A percentile compares a stretch with the other conserved stretches of the same genome.
Evolutionary conservation across 2,888 invertebrate genomes (phyloP).

Genomic region (Hecatera dysodea): DNA sequence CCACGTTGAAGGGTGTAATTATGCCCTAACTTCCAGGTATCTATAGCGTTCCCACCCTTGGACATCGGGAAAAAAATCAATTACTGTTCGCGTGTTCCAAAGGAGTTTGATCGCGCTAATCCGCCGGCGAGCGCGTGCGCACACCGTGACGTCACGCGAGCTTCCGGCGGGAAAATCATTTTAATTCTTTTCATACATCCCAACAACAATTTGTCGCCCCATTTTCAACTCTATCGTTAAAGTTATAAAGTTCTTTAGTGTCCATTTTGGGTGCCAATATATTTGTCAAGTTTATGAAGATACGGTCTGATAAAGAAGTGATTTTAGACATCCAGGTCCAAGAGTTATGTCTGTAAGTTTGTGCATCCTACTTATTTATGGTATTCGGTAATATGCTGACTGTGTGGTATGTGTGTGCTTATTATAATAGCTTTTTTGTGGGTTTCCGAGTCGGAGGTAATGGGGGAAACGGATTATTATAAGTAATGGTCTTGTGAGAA

Average conservation of each 20-base stretch:
- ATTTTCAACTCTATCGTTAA: conserved; percentile 60
- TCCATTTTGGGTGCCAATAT: conserved; percentile 42
- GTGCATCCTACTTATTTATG: conserved; percentile 67
- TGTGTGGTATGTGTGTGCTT: conserved; percentile 61
- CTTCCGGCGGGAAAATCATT: conserved; percentile 78
- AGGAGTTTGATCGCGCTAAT: conserved; percentile 78
- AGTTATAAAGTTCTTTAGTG: conserved; percentile 38
- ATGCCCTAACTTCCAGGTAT: conserved; percentile 57
- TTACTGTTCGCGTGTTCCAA: conserved; percentile 75
- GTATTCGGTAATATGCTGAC: conserved; percentile 66
- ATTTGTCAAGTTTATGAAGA: conserved; percentile 74
- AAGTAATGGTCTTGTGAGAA: conserved; percentile 53
- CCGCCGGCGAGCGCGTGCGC: conserved; percentile 74
- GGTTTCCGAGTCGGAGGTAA: conserved; percentile 40
- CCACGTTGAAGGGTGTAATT: conserved; percentile 56
- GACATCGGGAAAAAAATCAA: conserved; percentile 72
- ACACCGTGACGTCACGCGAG: conserved; percentile 79
- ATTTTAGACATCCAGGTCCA: conserved; percentile 74
- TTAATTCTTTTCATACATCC: conserved; percentile 67
- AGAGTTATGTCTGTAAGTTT: conserved; percentile 68
- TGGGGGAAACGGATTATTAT: conserved; percentile 51
- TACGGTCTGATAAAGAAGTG: conserved; percentile 77
- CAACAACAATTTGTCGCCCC: conserved; percentile 44
- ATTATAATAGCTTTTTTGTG: conserved; percentile 62
- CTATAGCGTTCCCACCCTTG: conserved; percentile 67